Evolutionary conservation across 2,113 vertebrate species (phyloP), one percentile per base, ranked within the genome.

Genomic region (Pygoscelis antarcticus): DNA sequence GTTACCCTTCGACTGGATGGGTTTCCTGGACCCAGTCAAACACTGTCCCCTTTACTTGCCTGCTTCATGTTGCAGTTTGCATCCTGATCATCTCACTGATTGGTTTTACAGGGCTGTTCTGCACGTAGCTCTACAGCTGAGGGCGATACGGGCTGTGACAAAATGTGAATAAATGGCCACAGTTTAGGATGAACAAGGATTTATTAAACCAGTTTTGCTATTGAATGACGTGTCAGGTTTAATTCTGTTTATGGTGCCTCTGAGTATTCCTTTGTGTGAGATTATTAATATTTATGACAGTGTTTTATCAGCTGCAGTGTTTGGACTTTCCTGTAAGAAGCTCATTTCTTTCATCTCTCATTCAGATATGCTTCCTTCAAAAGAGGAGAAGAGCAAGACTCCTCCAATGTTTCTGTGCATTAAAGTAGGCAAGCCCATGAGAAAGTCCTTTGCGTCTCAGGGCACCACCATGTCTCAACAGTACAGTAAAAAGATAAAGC

Each of bases 401-500:
- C 99, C 99, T 10, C 99, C 99, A 23, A 99, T 99, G 99, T 99
- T 99, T 97, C 98, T 99, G 71, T 99, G 99, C 98, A 99, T 99
- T 98, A 99, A 99, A 98, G 99, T 99, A 87, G 99, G 99, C 60
- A 99, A 99, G 83, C 99, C 99, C 23, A 99, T 99, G 99, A 99
- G 99, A 74, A 99, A 99, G 96, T 99, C 99, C n/a, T 99, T 99
- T 80, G 98, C 97, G 18, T 97, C 99, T 36, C 98, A 98, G 87
- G 98, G 97, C 11, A 96, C 98, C 5, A 98, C 99, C 61, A 97
- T 99, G 66, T 98, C 98, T 75, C 99, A 99, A 80, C 98, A 99
- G 18, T 99, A 98, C 14, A 97, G 97, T 76, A 97, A 97, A 66
- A 96, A 97, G 40, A 98, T 98, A 29, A 99, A 99, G 94, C 99